Evolutionary conservation across 2,888 invertebrate species (phyloP).

Genomic region (Cosmorhoe ocellata): DNA sequence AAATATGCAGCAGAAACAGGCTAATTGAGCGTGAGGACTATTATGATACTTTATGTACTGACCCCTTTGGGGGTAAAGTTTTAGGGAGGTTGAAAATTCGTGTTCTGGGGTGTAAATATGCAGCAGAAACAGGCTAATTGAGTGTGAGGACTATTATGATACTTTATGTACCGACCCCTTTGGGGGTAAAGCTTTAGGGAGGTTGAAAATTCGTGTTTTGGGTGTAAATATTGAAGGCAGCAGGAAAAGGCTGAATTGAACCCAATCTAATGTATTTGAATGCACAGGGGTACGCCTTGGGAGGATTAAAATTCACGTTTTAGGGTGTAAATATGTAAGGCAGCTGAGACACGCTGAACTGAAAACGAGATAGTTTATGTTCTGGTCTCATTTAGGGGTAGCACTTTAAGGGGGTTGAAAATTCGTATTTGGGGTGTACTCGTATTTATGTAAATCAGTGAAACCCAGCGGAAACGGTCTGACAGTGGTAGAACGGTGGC

Average conservation of each 20-base stretch:
- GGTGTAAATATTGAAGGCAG: not conserved
- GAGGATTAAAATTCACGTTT: not conserved
- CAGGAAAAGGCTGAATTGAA: no score
- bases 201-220: conserved; percentile 10
- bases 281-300: no score
- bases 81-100: conserved; percentile 5
- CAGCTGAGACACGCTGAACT: no score
- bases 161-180: not conserved
- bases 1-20: no score
- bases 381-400: not conserved
- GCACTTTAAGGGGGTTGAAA: not conserved
- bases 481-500: no score
- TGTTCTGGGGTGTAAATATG: not conserved
- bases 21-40: conserved; percentile 67
- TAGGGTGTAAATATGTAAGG: no score
- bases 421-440: not conserved
- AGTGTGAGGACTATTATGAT: not conserved
- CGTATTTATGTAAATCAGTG: no score
- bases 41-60: conserved; percentile 50
- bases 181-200: not conserved
- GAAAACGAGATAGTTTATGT: no score
- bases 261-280: no score
- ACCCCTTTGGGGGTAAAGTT: not conserved
- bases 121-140: no score
- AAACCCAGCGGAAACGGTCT: no score